Percentiles rank a stretch among this genome's conserved stretches.
These are phyloP conservation scores for Thalassoma bifasciatum DNA, from an alignment of 2,113 vertebrate genomes.

Conservation along the genomic window DNA sequence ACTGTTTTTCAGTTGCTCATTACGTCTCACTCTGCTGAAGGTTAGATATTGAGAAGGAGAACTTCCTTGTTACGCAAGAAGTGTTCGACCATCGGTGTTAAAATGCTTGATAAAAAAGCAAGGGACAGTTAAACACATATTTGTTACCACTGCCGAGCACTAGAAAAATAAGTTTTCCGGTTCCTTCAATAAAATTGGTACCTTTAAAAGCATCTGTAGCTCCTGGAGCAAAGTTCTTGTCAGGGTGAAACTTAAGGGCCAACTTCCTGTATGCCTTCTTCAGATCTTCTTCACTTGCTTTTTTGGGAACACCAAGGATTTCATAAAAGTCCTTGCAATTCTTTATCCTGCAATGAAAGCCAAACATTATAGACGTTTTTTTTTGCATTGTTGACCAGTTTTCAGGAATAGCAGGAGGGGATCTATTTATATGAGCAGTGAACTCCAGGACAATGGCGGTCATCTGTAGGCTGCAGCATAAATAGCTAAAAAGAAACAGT, in stretches of 20 bases:
- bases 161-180: not conserved
- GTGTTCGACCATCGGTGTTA: not conserved
- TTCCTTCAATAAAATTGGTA: constrained; percentile 46
- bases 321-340: constrained; percentile 95
- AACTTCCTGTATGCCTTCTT: constrained; percentile 94
- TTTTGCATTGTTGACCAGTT: not conserved
- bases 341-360: constrained; percentile 88
- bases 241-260: constrained; percentile 94
- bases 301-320: constrained; percentile 89
- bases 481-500: not conserved
- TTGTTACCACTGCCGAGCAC: not conserved
- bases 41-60: not conserved
- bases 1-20: not conserved
- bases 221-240: constrained; percentile 95
- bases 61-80: no score
- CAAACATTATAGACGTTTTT: constrained; percentile 11
- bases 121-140: not conserved
- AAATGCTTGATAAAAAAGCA: not conserved
- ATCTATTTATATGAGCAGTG: not conserved
- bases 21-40: not conserved
- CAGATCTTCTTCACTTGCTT: constrained; percentile 91
- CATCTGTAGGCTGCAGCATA: not conserved
- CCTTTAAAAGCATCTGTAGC: constrained; percentile 98
- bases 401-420: not conserved
- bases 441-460: not conserved